phyloP scores from a whole-genome alignment of 2,113 vertebrate genomes.

The Vulpes lagopus region DNA sequence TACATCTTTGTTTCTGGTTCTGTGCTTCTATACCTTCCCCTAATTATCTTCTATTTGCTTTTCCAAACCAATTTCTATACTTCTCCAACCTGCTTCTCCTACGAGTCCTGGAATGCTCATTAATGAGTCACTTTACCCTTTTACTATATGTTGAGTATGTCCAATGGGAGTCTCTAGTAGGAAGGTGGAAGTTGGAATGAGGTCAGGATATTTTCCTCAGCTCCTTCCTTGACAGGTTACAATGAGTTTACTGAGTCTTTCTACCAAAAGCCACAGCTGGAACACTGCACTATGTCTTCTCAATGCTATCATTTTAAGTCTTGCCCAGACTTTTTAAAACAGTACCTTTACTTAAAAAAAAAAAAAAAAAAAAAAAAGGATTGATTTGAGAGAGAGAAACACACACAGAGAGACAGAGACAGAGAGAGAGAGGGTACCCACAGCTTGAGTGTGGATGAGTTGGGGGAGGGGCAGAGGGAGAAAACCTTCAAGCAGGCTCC shows the following conservation, averaged over 20 bases:
- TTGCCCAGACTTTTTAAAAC: neutral
- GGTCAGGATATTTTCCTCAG: neutral
- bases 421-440: neutral
- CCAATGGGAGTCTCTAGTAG: neutral
- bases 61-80: neutral
- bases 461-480: neutral
- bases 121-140: neutral
- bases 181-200: neutral
- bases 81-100: neutral
- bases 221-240: neutral
- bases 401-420: neutral
- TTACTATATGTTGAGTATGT: neutral
- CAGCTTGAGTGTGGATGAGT: neutral
- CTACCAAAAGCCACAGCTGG: neutral
- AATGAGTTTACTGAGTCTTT: neutral
- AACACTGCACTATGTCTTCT: neutral
- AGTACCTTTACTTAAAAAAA: neutral
- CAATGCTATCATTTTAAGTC: neutral
- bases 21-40: neutral
- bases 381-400: too few species aligned
- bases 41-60: neutral
- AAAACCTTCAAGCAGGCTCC: neutral
- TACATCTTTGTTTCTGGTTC: neutral
- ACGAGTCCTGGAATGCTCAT: neutral
- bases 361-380: too few species aligned